Conservation (phyloP, 2,888 invertebrate species). For the Sarcophaga subvicina region DNA sequence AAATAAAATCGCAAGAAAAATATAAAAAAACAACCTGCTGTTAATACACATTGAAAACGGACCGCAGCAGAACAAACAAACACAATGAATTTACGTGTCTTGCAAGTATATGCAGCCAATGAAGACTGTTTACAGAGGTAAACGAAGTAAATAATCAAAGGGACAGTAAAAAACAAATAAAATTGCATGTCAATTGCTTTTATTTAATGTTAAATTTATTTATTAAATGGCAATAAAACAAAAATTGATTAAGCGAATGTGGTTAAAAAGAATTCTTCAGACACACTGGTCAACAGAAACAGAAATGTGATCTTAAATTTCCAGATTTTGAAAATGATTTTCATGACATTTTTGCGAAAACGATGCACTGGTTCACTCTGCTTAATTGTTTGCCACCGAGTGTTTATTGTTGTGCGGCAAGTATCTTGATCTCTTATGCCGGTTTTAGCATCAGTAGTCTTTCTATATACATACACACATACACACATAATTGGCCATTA, state of each 20-base stretch:
- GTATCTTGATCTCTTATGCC: too few relatives aligned
- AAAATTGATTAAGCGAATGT: constrained; percentile 30
- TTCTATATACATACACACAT: too few relatives aligned
- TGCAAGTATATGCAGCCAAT: constrained; percentile 23
- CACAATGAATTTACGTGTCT: constrained; percentile 44
- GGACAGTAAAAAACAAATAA: constrained; percentile 30
- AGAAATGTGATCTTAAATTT: too few relatives aligned
- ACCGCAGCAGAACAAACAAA: background rate
- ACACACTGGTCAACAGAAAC: too few relatives aligned
- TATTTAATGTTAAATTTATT: constrained; percentile 29
- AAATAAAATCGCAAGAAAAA: constrained; percentile 24
- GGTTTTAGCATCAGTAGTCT: too few relatives aligned
- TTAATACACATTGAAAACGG: background rate
- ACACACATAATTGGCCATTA: too few relatives aligned
- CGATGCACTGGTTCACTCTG: too few relatives aligned
- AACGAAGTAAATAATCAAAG: constrained; percentile 36
- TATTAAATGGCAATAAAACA: constrained; percentile 5
- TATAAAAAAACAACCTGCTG: background rate
- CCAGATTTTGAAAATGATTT: too few relatives aligned
- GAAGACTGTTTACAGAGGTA: constrained; percentile 45
- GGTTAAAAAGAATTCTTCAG: too few relatives aligned
- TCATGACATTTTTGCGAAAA: too few relatives aligned
- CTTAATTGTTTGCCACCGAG: too few relatives aligned
- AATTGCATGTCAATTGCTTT: constrained; percentile 40
- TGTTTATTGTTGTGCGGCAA: too few relatives aligned